phyloP scores from a whole-genome alignment of 2,113 vertebrate genomes.

The Takifugu bimaculatus region DNA sequence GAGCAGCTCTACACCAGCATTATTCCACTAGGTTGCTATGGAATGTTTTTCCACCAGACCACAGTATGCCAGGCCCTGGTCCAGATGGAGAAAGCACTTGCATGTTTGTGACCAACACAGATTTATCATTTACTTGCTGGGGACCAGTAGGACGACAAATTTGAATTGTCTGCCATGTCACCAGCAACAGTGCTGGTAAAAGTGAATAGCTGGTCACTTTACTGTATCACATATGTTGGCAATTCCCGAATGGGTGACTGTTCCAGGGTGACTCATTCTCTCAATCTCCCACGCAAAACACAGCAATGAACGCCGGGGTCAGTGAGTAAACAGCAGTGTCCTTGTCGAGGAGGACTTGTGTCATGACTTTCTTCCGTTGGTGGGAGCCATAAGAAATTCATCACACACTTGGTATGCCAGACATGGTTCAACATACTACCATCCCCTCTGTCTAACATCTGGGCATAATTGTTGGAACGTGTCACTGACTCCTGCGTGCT shows the following conservation, averaged over 20 bases:
- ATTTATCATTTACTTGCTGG: background rate
- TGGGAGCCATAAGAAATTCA: constrained; percentile 15
- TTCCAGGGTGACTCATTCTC: constrained; percentile 9
- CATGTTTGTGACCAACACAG: background rate
- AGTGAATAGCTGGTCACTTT: background rate
- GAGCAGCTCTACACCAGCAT: constrained; percentile 2
- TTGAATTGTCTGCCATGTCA: background rate
- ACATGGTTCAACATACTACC: constrained; percentile 6
- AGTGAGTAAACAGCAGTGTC: constrained; percentile 3
- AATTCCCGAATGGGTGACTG: background rate
- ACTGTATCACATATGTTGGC: background rate
- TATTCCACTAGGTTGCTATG: background rate
- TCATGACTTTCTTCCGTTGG: constrained; percentile 17
- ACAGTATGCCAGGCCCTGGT: background rate
- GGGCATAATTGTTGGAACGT: constrained; percentile 4
- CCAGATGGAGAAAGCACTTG: constrained; percentile 2
- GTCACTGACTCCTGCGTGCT: constrained; percentile 13
- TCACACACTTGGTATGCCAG: constrained; percentile 37
- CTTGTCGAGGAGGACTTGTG: constrained; percentile 4
- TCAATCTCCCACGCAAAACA: background rate
- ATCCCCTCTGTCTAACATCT: constrained; percentile 14
- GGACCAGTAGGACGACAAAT: no score
- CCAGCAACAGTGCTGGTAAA: background rate
- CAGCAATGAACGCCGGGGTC: background rate
- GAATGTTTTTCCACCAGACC: background rate